phyloP scores from a whole-genome alignment of 2,113 vertebrate species.

The Acanthochromis polyacanthus region DNA sequence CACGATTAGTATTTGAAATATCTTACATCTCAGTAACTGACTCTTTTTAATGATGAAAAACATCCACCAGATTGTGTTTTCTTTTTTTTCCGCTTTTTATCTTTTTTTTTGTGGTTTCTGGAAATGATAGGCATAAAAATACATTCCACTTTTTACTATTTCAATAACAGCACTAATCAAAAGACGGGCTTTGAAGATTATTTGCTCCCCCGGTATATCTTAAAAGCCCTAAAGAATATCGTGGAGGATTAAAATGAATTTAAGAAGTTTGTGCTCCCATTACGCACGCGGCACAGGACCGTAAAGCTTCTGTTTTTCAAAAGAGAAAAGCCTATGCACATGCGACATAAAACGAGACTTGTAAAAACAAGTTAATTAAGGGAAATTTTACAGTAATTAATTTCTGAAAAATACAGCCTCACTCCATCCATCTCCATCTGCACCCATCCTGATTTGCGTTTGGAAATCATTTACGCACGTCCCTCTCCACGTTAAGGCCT shows the following conservation, averaged over 20 bases:
- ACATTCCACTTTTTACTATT: neutral
- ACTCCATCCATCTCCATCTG: neutral
- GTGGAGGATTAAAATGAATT: neutral
- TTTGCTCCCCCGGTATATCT: neutral
- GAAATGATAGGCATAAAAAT: neutral
- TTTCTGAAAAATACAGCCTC: neutral
- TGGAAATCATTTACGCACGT: constrained; percentile 12
- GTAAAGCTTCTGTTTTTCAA: neutral
- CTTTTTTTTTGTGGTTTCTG: neutral
- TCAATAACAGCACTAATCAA: neutral
- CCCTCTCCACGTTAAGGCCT: neutral
- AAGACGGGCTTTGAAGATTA: neutral
- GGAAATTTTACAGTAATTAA: constrained; percentile 5
- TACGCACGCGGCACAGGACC: neutral
- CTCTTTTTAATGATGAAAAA: neutral
- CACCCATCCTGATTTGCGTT: constrained; percentile 1
- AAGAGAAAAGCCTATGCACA: neutral
- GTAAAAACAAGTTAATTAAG: neutral
- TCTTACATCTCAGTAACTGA: too few relatives aligned
- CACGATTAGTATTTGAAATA: neutral
- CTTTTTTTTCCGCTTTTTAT: neutral
- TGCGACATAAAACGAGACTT: neutral
- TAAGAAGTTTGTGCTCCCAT: neutral
- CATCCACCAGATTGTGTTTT: neutral
- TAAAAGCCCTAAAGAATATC: neutral